Base-by-base conservation (phyloP, 37 sponge, comb jelly and placozoan genomes). In the Agelas oroides region DNA sequence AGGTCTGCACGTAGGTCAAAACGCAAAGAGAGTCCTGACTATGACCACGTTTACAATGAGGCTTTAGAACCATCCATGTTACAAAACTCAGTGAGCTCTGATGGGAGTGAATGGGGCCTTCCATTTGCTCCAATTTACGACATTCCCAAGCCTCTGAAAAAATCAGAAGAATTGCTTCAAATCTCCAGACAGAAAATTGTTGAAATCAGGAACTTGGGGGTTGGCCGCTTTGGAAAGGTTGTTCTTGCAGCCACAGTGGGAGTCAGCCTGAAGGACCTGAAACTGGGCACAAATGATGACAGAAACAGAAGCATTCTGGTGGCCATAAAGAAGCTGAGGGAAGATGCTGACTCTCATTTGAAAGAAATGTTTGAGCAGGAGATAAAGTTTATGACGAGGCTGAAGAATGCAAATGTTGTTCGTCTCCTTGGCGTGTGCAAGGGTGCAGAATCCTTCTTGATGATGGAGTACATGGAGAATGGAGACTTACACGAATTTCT, bases 401-500 rank as follows among this genome's bases (percentile, higher is more conserved):
- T 95, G 66, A 73, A 81, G 38, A 92, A 95, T 46, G 77, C 80
- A 14, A 88, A 91, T 70, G 92, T 95, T 27, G 84, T 89, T 40
- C 71, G 85, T 17, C 84, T 95, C 18, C 87, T 95, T 18, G 95
- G 93, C 0, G 81, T 95, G 28, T 89, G 87, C 31, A 74, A 65
- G 1, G 54, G 24, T 2, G 59, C 60, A 30, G 57, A 68, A 12
- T 70, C 86, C 41, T 86, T 89, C 65, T 53, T 89, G 13, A 82
- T 93, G 74, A 91, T 96, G 88, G 97, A 96, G 76, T 96, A 96
- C 65, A 92, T 96, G 95, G 94, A 96, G 87, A 94, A 96, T 71
- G 94, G 94, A 52, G 97, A 96, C 56, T 59, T 96, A 70, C 80
- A 90, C 59, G 76, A 91, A 82, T 96, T 85, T 46, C 67, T 96